A percentile compares a stretch with the other conserved stretches of the same genome.
These are phyloP conservation scores for Pterois miles DNA, from an alignment of 2,797 vertebrate species.

Conservation along the genomic window DNA sequence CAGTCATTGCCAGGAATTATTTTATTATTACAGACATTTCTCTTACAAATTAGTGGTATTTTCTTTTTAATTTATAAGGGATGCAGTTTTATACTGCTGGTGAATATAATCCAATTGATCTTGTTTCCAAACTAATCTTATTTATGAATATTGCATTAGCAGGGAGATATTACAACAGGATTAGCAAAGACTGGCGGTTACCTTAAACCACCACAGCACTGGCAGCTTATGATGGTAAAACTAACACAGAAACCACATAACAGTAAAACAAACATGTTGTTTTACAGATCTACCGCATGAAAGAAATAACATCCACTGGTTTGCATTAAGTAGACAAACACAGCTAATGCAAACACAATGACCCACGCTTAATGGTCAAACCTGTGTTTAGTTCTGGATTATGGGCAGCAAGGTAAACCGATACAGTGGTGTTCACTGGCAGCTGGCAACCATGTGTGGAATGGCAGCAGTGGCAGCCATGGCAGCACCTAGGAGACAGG, in stretches of 20 bases:
- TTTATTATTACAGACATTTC: too few species aligned
- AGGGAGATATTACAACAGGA: conserved; percentile 17
- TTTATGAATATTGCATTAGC: conserved; percentile 29
- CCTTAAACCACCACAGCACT: background rate
- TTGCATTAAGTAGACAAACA: background rate
- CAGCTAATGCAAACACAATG: background rate
- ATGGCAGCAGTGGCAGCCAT: conserved; percentile 38
- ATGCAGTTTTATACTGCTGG: too few species aligned
- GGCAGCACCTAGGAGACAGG: conserved; percentile 60
- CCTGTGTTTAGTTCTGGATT: conserved; percentile 23
- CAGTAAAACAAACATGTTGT: background rate
- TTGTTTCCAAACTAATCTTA: too few species aligned
- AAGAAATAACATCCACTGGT: background rate
- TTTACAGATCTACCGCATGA: background rate
- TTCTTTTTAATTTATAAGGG: too few species aligned
- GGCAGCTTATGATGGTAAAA: background rate
- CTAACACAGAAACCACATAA: background rate
- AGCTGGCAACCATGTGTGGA: conserved; percentile 30
- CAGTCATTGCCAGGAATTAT: too few species aligned
- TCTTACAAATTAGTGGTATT: too few species aligned
- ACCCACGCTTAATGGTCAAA: background rate
- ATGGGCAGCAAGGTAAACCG: conserved; percentile 37
- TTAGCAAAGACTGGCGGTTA: background rate
- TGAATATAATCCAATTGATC: too few species aligned
- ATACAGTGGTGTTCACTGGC: conserved; percentile 27